Percentiles rank a stretch among this genome's conserved stretches.
Evolutionary conservation across 2,888 invertebrate species (phyloP).

Genomic region (Polylopha cassiicola): DNA sequence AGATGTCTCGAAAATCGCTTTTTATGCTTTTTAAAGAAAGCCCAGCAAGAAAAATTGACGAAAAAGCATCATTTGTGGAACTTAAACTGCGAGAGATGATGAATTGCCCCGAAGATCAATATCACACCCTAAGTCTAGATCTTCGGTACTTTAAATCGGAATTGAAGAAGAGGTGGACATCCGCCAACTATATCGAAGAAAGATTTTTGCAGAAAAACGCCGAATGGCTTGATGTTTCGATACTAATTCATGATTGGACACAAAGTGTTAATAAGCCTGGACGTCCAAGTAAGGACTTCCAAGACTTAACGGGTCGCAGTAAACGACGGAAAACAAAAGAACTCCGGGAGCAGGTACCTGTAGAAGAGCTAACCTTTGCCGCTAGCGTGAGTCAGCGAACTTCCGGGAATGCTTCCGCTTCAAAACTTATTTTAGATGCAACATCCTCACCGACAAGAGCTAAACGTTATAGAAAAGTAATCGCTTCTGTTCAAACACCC

Average conservation of each 20-base stretch:
- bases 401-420: background rate
- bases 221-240: conserved; percentile 1
- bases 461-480: background rate
- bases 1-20: too few species aligned
- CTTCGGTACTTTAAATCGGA: conserved; percentile 5
- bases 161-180: conserved; percentile 3
- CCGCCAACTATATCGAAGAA: conserved; percentile 2
- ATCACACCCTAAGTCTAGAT: background rate
- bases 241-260: background rate
- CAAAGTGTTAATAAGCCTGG: too few species aligned
- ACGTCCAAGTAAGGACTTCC: background rate
- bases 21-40: too few species aligned
- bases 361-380: background rate
- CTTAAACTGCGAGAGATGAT: background rate
- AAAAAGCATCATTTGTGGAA: too few species aligned
- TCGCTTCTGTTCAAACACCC: background rate
- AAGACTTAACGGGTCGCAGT: background rate
- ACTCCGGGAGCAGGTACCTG: background rate
- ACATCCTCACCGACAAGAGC: background rate
- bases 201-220: conserved; percentile 4
- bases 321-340: background rate
- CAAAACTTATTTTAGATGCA: background rate
- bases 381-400: background rate
- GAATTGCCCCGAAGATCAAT: background rate
- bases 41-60: too few species aligned